These are phyloP conservation scores for Oedothorax gibbosus DNA, from an alignment of 1,140 invertebrate species.

Conservation along the genomic window DNA sequence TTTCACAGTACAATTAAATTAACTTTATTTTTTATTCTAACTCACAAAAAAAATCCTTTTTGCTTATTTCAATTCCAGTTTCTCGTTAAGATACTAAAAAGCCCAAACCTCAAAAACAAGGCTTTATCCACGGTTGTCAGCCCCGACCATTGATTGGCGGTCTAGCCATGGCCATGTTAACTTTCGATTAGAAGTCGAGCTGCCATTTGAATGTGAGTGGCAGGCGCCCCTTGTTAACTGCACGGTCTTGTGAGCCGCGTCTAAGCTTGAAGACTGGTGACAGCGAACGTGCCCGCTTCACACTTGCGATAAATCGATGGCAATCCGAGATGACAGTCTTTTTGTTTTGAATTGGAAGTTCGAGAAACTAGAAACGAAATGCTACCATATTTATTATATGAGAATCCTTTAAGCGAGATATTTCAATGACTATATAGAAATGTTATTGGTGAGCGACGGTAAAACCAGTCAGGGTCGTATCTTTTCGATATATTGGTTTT, in stretches of 20 bases:
- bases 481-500: too few species aligned
- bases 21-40: neutral
- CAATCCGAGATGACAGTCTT: neutral
- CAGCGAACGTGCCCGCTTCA: slow-evolving; percentile 41
- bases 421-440: too few species aligned
- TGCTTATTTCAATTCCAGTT: neutral
- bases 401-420: too few species aligned
- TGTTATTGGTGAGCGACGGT: too few species aligned
- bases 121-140: neutral
- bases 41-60: neutral
- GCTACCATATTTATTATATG: too few species aligned
- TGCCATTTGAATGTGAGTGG: slow-evolving; percentile 59
- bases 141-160: slow-evolving; percentile 40
- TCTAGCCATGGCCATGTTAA: slow-evolving; percentile 13
- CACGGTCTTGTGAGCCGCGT: slow-evolving; percentile 37
- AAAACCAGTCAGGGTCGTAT: too few species aligned
- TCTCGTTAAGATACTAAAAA: neutral
- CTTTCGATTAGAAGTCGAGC: slow-evolving; percentile 46
- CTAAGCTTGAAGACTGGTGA: slow-evolving; percentile 28
- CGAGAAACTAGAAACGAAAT: neutral
- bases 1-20: neutral
- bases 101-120: neutral
- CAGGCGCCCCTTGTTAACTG: slow-evolving; percentile 47
- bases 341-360: neutral
- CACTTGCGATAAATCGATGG: neutral